phyloP scores from a whole-genome alignment of 2,113 vertebrate species.

The Plectropomus leopardus region DNA sequence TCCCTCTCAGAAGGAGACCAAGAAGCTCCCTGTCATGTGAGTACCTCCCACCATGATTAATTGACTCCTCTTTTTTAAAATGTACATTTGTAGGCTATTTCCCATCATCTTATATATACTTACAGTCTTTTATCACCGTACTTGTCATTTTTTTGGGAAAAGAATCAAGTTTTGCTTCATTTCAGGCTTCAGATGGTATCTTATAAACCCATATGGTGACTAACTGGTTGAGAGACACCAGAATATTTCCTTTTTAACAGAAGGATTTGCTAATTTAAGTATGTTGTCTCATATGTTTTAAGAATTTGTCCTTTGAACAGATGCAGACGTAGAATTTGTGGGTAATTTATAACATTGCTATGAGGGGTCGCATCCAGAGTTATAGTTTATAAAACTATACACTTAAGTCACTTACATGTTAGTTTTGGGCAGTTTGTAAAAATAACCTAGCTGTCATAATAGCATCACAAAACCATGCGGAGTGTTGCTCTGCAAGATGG shows the following conservation, averaged over 20 bases:
- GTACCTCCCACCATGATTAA: conserved; percentile 67
- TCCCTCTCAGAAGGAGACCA: conserved; percentile 95
- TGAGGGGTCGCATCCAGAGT: no score
- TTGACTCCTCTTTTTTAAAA: neutral
- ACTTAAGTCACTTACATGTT: no score
- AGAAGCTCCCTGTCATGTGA: conserved; percentile 96
- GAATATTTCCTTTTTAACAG: no score
- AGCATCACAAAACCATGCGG: neutral
- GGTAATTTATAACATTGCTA: no score
- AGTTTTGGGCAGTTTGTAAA: no score
- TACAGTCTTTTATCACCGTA: neutral
- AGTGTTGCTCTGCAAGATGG: neutral
- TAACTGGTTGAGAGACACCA: neutral
- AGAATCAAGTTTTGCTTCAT: neutral
- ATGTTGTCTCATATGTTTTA: no score
- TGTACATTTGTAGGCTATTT: neutral
- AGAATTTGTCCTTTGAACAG: no score
- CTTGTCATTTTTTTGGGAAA: neutral
- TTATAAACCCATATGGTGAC: neutral
- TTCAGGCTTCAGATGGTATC: neutral
- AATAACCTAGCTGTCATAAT: neutral
- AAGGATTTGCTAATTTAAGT: no score
- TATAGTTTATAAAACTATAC: neutral
- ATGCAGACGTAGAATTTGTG: no score
- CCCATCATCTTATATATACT: neutral